Base-by-base conservation (phyloP, 2,888 invertebrate species). In the Drosophila atroscutellata region DNA sequence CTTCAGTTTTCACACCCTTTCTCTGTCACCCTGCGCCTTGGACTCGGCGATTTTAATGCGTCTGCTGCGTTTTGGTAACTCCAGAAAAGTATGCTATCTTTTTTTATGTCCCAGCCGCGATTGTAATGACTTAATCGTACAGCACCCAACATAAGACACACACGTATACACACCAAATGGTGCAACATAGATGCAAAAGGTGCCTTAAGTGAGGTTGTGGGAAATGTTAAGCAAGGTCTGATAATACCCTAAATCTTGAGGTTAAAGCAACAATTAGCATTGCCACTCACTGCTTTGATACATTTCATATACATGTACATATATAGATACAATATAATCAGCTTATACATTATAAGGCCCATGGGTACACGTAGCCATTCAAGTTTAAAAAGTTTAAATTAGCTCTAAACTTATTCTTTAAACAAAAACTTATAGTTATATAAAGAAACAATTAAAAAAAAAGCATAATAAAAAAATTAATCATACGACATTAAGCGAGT, bases 11-110 rank as follows among this genome's bases (percentile, higher is more conserved):
- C 26, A 6, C 26, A 55, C 37, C 9, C 28, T 15, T 9, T 20
- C 42, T 11, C 20, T 30, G 15, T 42, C 56, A 8, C 55, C n/a
- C 28, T 24, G 7, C 9, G 37, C 32, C 39, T 30, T 9, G 61
- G 69, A 55, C 60, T 36, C 52, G 57, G 45, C 56, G 39, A 51
- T 61, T 80, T 77, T 71, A 75, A 77, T 80, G 66, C 77, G 80
- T 71, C 65, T 75, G 80, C 62, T 63, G 75, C 75, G 65, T 80
- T 77, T 77, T 50, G 28, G 37, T 59, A 59, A 54, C 63, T 50
- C 80, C 71, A 36, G 59, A 66, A 77, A 74, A 64, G 56, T 42
- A 24, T 51, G 58, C 45, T 60, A 61, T 39, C 36, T 61, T 59
- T 15, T 55, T 50, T 51, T 39, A 42, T 55, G 30, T 28, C 34